Percentiles rank a stretch among this genome's conserved stretches.
Evolutionary conservation across 1,140 invertebrate species (phyloP).

Genomic region (Lithobius niger): DNA sequence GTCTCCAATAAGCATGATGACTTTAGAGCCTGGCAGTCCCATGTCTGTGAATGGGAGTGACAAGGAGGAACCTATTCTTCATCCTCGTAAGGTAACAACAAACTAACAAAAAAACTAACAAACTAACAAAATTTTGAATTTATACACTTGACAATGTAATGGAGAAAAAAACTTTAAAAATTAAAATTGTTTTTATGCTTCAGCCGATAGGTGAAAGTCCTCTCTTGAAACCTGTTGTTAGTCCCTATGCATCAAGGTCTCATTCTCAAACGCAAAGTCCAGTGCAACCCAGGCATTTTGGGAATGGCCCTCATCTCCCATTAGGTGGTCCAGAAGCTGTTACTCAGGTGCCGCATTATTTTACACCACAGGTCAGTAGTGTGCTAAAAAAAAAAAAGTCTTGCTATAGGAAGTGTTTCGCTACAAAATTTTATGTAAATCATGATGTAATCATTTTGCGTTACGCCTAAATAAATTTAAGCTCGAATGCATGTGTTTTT

Average conservation of each 20-base stretch:
- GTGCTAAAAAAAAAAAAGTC: too few species aligned
- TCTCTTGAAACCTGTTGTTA: conserved; percentile 1
- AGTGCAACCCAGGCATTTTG: conserved; percentile 2
- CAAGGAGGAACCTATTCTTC: conserved; percentile 5
- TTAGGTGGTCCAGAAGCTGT: background rate
- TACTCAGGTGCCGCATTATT: background rate
- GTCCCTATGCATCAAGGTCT: background rate
- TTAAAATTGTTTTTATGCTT: background rate
- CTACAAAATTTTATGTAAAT: too few species aligned
- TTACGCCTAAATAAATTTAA: too few species aligned
- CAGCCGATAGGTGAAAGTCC: background rate
- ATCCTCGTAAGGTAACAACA: conserved; percentile 2
- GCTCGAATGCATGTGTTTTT: too few species aligned
- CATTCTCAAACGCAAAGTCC: background rate
- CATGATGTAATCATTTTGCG: too few species aligned
- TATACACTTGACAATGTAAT: too few species aligned
- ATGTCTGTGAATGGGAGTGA: conserved; percentile 11
- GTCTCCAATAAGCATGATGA: conserved; percentile 1
- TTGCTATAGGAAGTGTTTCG: too few species aligned
- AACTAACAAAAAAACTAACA: too few species aligned
- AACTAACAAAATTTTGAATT: too few species aligned
- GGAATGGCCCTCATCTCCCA: background rate
- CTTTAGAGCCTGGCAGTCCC: conserved; percentile 11
- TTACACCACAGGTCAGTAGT: conserved; percentile 2
- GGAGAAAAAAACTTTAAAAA: too few species aligned